These are phyloP conservation scores for Antechinus stuartii DNA, from an alignment of 2,113 vertebrate species.

Conservation along the genomic window DNA sequence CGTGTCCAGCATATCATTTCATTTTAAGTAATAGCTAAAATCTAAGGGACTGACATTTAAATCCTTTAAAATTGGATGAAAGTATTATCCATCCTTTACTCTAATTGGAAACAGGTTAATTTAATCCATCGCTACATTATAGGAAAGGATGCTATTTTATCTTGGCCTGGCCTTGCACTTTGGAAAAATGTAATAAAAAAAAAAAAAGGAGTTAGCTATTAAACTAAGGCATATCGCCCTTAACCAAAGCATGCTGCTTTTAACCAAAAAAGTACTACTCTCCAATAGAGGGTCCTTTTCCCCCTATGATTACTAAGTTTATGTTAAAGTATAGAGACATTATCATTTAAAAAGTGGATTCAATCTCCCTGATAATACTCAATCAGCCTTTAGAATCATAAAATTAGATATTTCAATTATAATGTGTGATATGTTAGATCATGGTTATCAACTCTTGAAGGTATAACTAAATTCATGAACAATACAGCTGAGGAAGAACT, in stretches of 20 bases:
- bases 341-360: slow-evolving; percentile 1
- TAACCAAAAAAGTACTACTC: neutral
- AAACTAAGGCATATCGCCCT: neutral
- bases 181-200: slow-evolving; percentile 6
- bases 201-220: neutral
- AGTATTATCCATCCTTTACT: slow-evolving; percentile 54
- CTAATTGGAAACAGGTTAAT: slow-evolving; percentile 58
- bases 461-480: neutral
- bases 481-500: neutral
- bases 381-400: slow-evolving; percentile 16
- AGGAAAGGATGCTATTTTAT: slow-evolving; percentile 56
- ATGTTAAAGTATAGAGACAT: neutral
- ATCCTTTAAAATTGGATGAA: slow-evolving; percentile 61
- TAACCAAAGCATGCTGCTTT: neutral
- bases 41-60: slow-evolving; percentile 32
- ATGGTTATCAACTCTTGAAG: neutral
- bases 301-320: neutral
- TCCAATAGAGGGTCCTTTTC: slow-evolving; percentile 1
- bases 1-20: neutral
- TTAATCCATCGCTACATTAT: slow-evolving; percentile 34
- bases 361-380: slow-evolving; percentile 34
- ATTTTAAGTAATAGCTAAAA: slow-evolving; percentile 36
- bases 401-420: slow-evolving; percentile 24
- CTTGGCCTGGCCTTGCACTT: slow-evolving; percentile 29
- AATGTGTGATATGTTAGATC: slow-evolving; percentile 21